Base-by-base conservation (phyloP, 1,140 invertebrate genomes). In the Drosophila orena region DNA sequence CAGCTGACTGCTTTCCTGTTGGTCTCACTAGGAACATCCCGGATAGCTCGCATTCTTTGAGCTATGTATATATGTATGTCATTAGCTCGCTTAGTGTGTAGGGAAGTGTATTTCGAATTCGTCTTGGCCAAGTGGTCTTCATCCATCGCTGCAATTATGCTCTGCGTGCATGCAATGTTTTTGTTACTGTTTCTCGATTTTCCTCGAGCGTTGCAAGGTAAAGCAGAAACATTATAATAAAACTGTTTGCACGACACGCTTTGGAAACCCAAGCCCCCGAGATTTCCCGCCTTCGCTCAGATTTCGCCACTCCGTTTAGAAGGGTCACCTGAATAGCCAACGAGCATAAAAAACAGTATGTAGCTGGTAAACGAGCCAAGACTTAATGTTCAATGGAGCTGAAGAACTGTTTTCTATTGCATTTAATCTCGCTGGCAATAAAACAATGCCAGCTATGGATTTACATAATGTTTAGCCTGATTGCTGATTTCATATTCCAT, bases 301-400 rank as follows among this genome's bases (percentile, higher is more conserved):
- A 73, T 69, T 66, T 79, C 50, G 30, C 75, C 62, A 78, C 37
- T 34, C 38, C 53, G 58, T 47, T 73, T 44, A 50, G 17, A 61
- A 78, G 60, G 71, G 76, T 84, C 64, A 84, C 75, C 80, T 71
- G 47, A 49, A 76, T 79, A 71, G 10, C 68, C 77, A 54, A 52
- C 54, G 34, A 65, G 59, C 79, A 79, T 81, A 72, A 81, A 76
- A 43, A 53, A 42, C 27, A 42, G 30, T 42, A 37, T 37, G 43
- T 12, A 17, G 57, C 47, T 60, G 49, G 49, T 35, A 52, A 52
- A 35, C 15, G 49, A 27, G 30, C 58, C 17, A 61, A 17, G 27
- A 47, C 40, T 20, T 20, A 7, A 44, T 46, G 22, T 12, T 20
- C 11, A 49, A 59, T 37, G 17, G 46, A 60, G 44, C 43, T 17